A percentile compares a stretch with the other conserved stretches of the same genome.
Conservation (phyloP, 2,797 vertebrate genomes). For the Rhynchotus rufescens region DNA sequence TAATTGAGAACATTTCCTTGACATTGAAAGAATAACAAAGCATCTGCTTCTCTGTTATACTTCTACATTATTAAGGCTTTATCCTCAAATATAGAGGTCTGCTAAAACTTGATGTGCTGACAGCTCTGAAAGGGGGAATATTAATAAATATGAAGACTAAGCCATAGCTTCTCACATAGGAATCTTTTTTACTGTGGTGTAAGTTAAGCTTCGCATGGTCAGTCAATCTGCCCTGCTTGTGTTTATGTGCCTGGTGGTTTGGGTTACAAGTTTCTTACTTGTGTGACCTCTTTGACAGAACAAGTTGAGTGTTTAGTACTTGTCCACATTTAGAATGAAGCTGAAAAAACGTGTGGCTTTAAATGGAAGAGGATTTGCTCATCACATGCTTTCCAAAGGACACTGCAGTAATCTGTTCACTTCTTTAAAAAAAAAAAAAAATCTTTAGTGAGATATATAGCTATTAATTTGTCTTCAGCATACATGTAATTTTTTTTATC, state of each 20-base stretch:
- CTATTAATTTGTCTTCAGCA: background rate
- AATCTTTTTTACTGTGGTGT: constrained; percentile 1
- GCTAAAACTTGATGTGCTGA: constrained; percentile 2
- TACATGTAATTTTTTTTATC: background rate
- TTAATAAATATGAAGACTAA: constrained; percentile 23
- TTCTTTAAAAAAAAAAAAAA: background rate
- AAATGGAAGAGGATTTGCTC: constrained; percentile 6
- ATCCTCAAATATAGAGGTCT: background rate
- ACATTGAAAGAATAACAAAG: background rate
- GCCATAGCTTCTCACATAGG: constrained; percentile 3
- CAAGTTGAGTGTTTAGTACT: background rate
- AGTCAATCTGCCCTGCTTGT: constrained; percentile 27
- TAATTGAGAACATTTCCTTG: background rate
- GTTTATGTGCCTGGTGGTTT: constrained; percentile 2
- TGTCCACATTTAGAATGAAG: background rate
- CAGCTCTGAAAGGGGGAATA: background rate
- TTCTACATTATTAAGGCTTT: background rate
- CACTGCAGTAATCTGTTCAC: background rate
- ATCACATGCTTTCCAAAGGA: background rate
- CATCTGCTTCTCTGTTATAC: background rate
- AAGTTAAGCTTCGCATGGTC: constrained; percentile 45
- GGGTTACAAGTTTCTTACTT: constrained; percentile 7
- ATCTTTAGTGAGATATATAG: background rate
- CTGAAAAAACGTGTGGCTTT: background rate
- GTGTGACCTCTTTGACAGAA: constrained; percentile 8